Conservation (phyloP, 1,140 invertebrate species). For the Stenopsyche tienmushanensis region DNA sequence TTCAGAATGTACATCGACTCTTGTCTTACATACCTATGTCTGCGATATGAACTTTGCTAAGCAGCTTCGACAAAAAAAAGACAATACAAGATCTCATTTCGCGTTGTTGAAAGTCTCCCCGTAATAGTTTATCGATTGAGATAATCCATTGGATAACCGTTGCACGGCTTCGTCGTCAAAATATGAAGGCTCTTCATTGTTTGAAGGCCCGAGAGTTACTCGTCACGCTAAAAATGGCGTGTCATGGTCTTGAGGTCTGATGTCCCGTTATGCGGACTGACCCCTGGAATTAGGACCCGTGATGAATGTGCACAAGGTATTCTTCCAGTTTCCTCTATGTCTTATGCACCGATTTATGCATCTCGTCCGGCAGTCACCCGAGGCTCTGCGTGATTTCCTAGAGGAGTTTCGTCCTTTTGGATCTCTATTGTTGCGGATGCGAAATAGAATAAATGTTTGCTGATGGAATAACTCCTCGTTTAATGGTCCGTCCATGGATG, state of each 20-base stretch:
- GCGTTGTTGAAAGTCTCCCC: slow-evolving; percentile 18
- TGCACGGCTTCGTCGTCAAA: slow-evolving; percentile 23
- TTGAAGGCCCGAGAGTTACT: slow-evolving; percentile 21
- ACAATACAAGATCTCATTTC: slow-evolving; percentile 16
- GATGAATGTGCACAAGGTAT: not conserved
- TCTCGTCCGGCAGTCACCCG: no score
- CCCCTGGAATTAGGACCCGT: slow-evolving; percentile 22
- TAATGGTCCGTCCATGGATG: no score
- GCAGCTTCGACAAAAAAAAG: not conserved
- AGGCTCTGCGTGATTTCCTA: no score
- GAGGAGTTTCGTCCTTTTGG: no score
- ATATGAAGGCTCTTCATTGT: slow-evolving; percentile 28
- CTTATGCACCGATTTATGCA: not conserved
- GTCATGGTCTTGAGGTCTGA: slow-evolving; percentile 17
- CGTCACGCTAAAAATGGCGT: slow-evolving; percentile 27
- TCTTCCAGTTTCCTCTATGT: not conserved
- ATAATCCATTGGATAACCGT: slow-evolving; percentile 29
- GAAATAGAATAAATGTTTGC: not conserved
- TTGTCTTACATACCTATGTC: not conserved
- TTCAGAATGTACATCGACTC: no score
- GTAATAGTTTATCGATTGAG: slow-evolving; percentile 31
- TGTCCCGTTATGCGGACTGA: slow-evolving; percentile 27
- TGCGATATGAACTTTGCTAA: not conserved
- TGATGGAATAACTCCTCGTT: not conserved
- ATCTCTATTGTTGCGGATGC: no score